A percentile compares a stretch with the other conserved stretches of the same genome.
phyloP scores from a whole-genome alignment of 2,113 vertebrate species.

The Charina bottae region DNA sequence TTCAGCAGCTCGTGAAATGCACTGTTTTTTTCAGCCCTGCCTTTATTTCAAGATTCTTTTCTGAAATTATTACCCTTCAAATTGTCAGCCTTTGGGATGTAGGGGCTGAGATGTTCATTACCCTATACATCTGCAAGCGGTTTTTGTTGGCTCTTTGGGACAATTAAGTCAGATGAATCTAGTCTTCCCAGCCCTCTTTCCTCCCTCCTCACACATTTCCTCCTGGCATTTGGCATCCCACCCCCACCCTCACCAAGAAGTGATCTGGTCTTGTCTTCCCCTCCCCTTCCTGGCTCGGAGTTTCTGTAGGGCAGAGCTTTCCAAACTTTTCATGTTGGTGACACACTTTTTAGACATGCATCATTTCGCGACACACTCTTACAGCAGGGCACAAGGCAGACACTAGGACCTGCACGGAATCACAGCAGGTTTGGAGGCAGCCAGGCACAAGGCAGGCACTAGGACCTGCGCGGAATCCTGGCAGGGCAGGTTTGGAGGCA shows the following conservation, averaged over 20 bases:
- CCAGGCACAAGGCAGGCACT: no score
- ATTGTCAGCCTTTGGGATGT: no score
- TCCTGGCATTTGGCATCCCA: not conserved
- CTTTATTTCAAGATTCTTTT: not conserved
- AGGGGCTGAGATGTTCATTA: not conserved
- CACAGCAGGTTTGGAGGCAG: no score
- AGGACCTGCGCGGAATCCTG: no score
- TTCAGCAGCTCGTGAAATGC: not conserved
- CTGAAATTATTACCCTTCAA: slow-evolving; percentile 1
- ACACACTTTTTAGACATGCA: no score
- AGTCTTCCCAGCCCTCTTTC: not conserved
- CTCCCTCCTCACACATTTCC: not conserved
- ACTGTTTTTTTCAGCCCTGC: not conserved
- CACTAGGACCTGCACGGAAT: no score
- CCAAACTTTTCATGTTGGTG: no score
- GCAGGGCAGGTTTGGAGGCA: no score
- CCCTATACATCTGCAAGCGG: not conserved
- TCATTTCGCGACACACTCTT: no score
- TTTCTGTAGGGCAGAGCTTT: not conserved
- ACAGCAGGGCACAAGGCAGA: no score
- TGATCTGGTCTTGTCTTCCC: not conserved
- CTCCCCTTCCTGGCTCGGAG: not conserved
- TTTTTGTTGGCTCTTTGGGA: not conserved
- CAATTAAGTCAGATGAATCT: not conserved
- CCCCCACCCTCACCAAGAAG: not conserved